Evolutionary conservation across 2,888 invertebrate genomes (phyloP).

Genomic region (Alentia gelatinosa): DNA sequence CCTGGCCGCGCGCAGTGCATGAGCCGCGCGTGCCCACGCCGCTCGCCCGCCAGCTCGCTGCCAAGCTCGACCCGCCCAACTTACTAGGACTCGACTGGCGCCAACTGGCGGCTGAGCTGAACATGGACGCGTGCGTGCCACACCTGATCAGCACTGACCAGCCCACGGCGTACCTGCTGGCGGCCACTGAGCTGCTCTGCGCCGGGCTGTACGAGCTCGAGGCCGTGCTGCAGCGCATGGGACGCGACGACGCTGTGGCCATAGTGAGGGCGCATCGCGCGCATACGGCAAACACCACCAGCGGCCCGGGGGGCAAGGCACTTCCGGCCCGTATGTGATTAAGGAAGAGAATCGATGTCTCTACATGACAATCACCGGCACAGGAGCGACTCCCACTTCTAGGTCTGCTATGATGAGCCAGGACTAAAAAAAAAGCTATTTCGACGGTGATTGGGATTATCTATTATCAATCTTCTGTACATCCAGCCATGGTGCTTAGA

Average conservation of each 20-base stretch:
- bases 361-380: too few relatives aligned
- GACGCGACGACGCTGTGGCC: slow-evolving; percentile 29
- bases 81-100: slow-evolving; percentile 31
- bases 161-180: slow-evolving; percentile 3
- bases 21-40: neutral
- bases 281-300: neutral
- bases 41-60: neutral
- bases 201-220: slow-evolving; percentile 6
- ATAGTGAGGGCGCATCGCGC: neutral
- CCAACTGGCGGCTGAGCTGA: slow-evolving; percentile 18
- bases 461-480: too few relatives aligned
- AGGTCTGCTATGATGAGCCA: too few relatives aligned
- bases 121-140: neutral
- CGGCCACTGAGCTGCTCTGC: neutral
- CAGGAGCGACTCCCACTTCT: too few relatives aligned
- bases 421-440: too few relatives aligned
- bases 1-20: neutral
- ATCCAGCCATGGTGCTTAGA: too few relatives aligned
- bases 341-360: too few relatives aligned
- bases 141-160: neutral
- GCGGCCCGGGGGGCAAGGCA: neutral
- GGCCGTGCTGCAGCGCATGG: neutral
- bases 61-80: slow-evolving; percentile 22
- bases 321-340: too few relatives aligned
- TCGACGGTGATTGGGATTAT: too few relatives aligned